These are phyloP conservation scores for Anaspis maculata DNA, from an alignment of 2,888 invertebrate species.

Conservation along the genomic window DNA sequence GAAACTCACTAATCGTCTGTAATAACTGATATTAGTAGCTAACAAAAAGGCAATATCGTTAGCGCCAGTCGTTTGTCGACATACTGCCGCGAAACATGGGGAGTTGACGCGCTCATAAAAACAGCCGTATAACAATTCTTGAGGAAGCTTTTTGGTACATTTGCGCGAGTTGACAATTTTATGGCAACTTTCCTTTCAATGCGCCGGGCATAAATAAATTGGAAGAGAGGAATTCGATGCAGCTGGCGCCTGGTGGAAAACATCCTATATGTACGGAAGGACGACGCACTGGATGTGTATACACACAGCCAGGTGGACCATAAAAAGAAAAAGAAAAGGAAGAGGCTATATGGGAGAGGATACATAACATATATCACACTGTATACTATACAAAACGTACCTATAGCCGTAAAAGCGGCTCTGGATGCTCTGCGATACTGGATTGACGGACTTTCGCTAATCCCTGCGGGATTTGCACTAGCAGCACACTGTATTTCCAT, in stretches of 20 bases:
- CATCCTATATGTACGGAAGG: slow-evolving; percentile 11
- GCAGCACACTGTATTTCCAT: slow-evolving; percentile 5
- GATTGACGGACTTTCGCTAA: slow-evolving; percentile 10
- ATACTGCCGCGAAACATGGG: not conserved
- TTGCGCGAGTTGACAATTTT: slow-evolving; percentile 21
- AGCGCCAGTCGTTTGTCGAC: no score
- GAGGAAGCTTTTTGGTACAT: slow-evolving; percentile 19
- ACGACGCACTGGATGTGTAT: slow-evolving; percentile 1
- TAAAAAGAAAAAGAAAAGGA: slow-evolving; percentile 8
- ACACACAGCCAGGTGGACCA: slow-evolving; percentile 11
- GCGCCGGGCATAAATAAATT: slow-evolving; percentile 14
- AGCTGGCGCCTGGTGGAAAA: slow-evolving; percentile 14
- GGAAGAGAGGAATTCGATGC: slow-evolving; percentile 11
- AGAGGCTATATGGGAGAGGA: no score
- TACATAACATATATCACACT: no score
- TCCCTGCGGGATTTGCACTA: slow-evolving; percentile 1
- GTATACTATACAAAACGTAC: no score
- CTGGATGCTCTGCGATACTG: no score
- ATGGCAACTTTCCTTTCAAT: slow-evolving; percentile 19
- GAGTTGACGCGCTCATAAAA: slow-evolving; percentile 5
- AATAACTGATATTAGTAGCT: no score
- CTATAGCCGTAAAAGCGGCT: no score
- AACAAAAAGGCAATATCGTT: no score
- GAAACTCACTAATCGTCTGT: no score
- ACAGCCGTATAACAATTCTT: slow-evolving; percentile 13